Evolutionary conservation across 2,888 invertebrate species (phyloP).

Genomic region (Zaprionus lineosus): DNA sequence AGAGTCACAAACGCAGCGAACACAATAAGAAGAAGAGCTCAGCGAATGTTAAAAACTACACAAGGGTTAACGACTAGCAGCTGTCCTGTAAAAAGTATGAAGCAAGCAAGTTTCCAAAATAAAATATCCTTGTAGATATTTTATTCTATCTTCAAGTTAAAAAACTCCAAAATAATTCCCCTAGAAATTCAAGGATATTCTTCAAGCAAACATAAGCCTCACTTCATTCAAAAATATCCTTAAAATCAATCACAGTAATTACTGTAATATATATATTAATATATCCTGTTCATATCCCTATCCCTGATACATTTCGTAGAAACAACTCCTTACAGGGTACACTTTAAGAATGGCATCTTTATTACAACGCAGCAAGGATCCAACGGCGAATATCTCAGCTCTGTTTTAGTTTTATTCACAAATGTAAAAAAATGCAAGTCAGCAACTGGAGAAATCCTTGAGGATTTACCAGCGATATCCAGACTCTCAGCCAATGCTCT

Average conservation of each 20-base stretch:
- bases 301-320: too few relatives aligned
- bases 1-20: slow-evolving; percentile 36
- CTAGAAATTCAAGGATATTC: too few relatives aligned
- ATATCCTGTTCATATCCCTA: too few relatives aligned
- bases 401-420: slow-evolving; percentile 14
- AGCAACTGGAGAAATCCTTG: slow-evolving; percentile 62
- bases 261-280: too few relatives aligned
- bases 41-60: neutral
- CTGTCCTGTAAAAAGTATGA: slow-evolving; percentile 10
- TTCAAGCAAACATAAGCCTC: too few relatives aligned
- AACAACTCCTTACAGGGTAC: too few relatives aligned
- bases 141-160: too few relatives aligned
- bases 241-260: too few relatives aligned
- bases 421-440: slow-evolving; percentile 74
- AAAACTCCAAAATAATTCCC: too few relatives aligned
- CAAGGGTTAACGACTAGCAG: neutral
- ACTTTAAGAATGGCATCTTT: slow-evolving; percentile 47
- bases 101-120: too few relatives aligned
- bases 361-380: slow-evolving; percentile 41
- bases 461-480: slow-evolving; percentile 67
- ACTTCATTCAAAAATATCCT: too few relatives aligned
- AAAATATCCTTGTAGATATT: too few relatives aligned
- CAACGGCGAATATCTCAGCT: slow-evolving; percentile 15
- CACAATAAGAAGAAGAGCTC: slow-evolving; percentile 5
- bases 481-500: slow-evolving; percentile 46